Conservation (phyloP, 2,113 vertebrate species). For the Mystacornis crossleyi region DNA sequence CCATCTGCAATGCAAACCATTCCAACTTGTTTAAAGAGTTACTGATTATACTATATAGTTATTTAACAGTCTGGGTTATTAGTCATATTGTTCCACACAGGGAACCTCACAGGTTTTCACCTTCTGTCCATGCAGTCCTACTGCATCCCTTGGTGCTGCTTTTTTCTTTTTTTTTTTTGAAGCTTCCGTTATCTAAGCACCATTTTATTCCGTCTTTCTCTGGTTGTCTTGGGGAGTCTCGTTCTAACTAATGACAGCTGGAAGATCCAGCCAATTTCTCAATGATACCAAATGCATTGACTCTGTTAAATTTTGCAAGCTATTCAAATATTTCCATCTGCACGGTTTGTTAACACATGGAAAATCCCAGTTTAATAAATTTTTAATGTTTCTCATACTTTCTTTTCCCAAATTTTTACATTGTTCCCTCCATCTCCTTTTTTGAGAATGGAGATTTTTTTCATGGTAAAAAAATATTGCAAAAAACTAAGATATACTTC, state of each 20-base stretch:
- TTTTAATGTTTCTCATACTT: background rate
- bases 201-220: background rate
- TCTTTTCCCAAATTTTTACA: background rate
- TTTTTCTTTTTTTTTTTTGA: background rate
- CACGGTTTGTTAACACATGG: background rate
- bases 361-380: background rate
- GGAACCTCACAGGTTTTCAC: background rate
- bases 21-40: background rate
- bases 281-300: background rate
- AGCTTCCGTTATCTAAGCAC: background rate
- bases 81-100: background rate
- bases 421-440: rapidly evolving
- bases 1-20: background rate
- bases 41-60: background rate
- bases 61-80: background rate
- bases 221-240: background rate
- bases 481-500: background rate
- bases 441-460: background rate
- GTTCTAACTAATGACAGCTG: background rate
- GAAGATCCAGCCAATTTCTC: background rate
- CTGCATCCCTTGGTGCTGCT: background rate
- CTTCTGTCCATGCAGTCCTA: background rate
- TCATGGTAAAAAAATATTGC: background rate
- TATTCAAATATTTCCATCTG: background rate
- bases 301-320: background rate